phyloP scores from a whole-genome alignment of 2,113 vertebrate species.

The Theristicus caerulescens region DNA sequence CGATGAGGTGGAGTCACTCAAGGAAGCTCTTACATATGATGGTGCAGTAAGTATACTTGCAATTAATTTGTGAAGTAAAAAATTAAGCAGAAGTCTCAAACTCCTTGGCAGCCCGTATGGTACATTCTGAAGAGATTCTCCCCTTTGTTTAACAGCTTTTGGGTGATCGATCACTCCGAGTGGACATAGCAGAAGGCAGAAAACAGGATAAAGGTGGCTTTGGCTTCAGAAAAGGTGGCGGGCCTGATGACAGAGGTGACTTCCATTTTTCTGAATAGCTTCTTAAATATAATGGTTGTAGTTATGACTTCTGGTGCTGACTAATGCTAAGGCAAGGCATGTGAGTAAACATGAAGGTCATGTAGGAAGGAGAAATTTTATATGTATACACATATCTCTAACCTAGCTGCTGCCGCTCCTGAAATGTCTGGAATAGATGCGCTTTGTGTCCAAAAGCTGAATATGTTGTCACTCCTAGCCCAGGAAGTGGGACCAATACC shows the following conservation, averaged over 20 bases:
- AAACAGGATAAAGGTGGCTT: slow-evolving; percentile 94
- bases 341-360: not conserved
- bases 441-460: slow-evolving; percentile 17
- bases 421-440: not conserved
- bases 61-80: not conserved
- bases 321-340: not conserved
- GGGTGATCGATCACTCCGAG: slow-evolving; percentile 88
- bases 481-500: slow-evolving; percentile 66
- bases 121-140: not conserved
- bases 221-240: slow-evolving; percentile 89
- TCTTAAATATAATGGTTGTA: not conserved
- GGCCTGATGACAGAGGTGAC: slow-evolving; percentile 92
- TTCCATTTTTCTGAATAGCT: not conserved
- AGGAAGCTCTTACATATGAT: slow-evolving; percentile 95
- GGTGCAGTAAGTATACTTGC: slow-evolving; percentile 88
- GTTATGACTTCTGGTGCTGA: not conserved
- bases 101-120: not conserved
- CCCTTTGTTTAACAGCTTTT: slow-evolving; percentile 80
- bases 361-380: not conserved
- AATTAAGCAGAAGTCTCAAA: not conserved
- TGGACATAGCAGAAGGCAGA: slow-evolving; percentile 97
- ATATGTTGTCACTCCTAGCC: slow-evolving; percentile 17
- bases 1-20: slow-evolving; percentile 95
- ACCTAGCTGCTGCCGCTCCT: not conserved
- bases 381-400: not conserved